These are phyloP conservation scores for Dryobates pubescens DNA, from an alignment of 2,797 vertebrate species.

Conservation along the genomic window DNA sequence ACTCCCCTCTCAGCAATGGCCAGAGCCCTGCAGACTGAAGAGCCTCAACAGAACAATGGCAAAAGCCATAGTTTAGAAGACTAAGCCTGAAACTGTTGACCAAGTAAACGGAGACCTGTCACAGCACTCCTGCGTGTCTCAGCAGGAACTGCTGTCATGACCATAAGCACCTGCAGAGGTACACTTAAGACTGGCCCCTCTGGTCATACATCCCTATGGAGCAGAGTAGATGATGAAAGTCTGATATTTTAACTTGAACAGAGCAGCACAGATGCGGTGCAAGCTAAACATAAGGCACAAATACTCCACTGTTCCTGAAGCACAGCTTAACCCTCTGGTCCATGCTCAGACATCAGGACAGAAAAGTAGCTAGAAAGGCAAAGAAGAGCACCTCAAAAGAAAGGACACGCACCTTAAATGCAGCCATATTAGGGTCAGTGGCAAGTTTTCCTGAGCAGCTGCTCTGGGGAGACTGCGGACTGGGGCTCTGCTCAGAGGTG, in stretches of 20 bases:
- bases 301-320: neutral
- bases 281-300: neutral
- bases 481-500: slow-evolving; percentile 87
- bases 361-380: neutral
- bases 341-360: neutral
- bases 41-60: slow-evolving; percentile 18
- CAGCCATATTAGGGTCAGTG: slow-evolving; percentile 77
- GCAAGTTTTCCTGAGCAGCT: slow-evolving; percentile 82
- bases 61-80: neutral
- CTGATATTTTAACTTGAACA: neutral
- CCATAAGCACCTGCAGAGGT: neutral
- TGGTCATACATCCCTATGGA: neutral
- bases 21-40: slow-evolving; percentile 6
- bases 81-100: neutral
- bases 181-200: neutral
- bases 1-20: neutral
- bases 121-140: neutral
- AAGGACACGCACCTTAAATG: slow-evolving; percentile 70
- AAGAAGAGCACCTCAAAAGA: neutral
- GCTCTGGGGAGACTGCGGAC: slow-evolving; percentile 90
- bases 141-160: neutral
- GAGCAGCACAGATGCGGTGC: neutral
- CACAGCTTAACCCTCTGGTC: neutral
- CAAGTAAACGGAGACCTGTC: neutral
- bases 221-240: neutral